Evolutionary conservation across 2,113 vertebrate species (phyloP).

Genomic region (Mustela lutreola): DNA sequence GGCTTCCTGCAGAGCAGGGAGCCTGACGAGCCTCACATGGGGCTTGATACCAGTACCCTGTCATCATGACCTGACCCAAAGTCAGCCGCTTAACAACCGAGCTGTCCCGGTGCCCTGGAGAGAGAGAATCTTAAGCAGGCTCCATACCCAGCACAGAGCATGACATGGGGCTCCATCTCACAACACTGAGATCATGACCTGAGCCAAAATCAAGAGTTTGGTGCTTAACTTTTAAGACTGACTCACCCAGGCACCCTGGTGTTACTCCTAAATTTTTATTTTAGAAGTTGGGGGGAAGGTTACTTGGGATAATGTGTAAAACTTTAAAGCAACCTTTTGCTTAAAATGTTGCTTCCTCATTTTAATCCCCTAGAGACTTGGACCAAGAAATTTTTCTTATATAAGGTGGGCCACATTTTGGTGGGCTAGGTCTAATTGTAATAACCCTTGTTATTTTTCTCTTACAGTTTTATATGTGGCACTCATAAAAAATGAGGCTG

Average conservation of each 20-base stretch:
- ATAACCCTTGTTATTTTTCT: conserved; percentile 62
- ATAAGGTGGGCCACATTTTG: neutral
- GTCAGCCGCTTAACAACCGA: too few relatives aligned
- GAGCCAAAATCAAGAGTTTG: neutral
- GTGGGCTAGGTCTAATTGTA: conserved; percentile 37
- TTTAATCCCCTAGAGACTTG: neutral
- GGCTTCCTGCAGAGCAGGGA: too few relatives aligned
- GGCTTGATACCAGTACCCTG: too few relatives aligned
- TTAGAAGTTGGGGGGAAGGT: conserved; percentile 24
- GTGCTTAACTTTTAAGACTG: neutral
- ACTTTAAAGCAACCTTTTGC: neutral
- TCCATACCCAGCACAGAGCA: neutral
- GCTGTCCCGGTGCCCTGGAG: neutral
- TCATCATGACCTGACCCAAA: too few relatives aligned
- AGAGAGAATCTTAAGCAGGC: neutral
- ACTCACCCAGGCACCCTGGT: neutral
- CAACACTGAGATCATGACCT: neutral
- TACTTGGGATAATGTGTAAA: conserved; percentile 30
- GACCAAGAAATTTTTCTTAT: conserved; percentile 22
- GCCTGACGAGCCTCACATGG: too few relatives aligned
- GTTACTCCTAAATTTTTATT: neutral
- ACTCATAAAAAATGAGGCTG: conserved; percentile 97
- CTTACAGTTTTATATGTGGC: conserved; percentile 93
- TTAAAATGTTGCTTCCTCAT: conserved; percentile 37
- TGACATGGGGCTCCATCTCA: neutral